Evolutionary conservation across 64 coral and sea anemone genomes (phyloP).

Genomic region (Trachythela sp.): DNA sequence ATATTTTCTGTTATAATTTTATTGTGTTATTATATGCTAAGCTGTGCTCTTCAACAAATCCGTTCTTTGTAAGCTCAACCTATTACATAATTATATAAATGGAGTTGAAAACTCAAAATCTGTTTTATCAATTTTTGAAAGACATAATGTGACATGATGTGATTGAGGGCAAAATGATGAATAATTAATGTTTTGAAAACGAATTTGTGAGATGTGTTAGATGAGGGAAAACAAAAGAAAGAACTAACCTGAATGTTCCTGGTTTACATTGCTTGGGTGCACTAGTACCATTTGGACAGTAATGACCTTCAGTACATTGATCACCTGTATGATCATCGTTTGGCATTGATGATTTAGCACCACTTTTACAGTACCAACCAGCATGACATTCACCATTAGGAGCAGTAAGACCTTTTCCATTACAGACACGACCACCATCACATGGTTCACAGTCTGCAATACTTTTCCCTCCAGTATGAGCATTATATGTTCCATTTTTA

Average conservation of each 20-base stretch:
- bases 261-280: constrained; percentile 48
- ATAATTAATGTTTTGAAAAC: too few relatives aligned
- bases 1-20: too few relatives aligned
- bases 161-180: too few relatives aligned
- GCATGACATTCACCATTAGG: constrained; percentile 73
- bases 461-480: constrained; percentile 44
- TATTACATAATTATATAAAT: too few relatives aligned
- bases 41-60: too few relatives aligned
- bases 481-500: constrained; percentile 79
- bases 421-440: constrained; percentile 72
- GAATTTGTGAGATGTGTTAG: neutral
- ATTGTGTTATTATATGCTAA: too few relatives aligned
- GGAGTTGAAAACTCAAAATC: too few relatives aligned
- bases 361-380: constrained; percentile 62
- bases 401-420: constrained; percentile 62
- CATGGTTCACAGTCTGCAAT: constrained; percentile 59
- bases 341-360: constrained; percentile 67
- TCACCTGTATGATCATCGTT: constrained; percentile 70
- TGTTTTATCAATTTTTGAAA: too few relatives aligned
- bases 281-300: constrained; percentile 70
- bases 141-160: too few relatives aligned
- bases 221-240: neutral
- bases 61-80: too few relatives aligned
- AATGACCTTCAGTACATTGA: constrained; percentile 65
- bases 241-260: constrained; percentile 74